Evolutionary conservation across 2,888 invertebrate species (phyloP).

Genomic region (Pinctada fucata): DNA sequence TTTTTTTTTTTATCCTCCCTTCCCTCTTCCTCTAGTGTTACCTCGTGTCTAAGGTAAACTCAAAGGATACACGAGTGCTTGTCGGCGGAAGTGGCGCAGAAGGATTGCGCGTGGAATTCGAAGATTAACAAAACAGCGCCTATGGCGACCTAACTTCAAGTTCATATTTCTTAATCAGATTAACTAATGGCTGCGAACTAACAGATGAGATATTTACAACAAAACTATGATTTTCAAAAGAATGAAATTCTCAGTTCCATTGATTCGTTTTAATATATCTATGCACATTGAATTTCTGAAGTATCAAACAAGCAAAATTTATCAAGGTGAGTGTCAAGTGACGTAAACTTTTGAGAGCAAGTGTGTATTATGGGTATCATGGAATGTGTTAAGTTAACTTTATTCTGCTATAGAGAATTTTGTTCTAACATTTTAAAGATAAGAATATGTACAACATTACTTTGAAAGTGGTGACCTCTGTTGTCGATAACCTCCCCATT

Average conservation of each 20-base stretch:
- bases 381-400: too few species aligned
- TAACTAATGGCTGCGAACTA: background rate
- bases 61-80: background rate
- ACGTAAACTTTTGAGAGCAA: too few species aligned
- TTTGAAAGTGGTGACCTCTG: too few species aligned
- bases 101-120: background rate
- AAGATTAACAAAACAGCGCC: conserved; percentile 4
- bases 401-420: too few species aligned
- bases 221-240: background rate
- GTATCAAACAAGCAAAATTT: background rate
- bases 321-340: background rate
- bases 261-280: background rate
- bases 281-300: background rate
- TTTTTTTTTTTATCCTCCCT: too few species aligned
- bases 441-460: too few species aligned
- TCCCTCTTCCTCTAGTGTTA: too few species aligned
- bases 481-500: too few species aligned
- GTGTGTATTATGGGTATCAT: too few species aligned
- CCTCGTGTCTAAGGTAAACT: too few species aligned
- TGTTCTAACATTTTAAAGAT: too few species aligned
- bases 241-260: background rate
- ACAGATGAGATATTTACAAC: background rate
- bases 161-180: background rate
- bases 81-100: conserved; percentile 3
- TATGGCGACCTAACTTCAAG: conserved; percentile 4